Evolutionary conservation across 2,797 vertebrate genomes (phyloP), one percentile per base, ranked within the genome.

Genomic region (Semaprochilodus insignis): DNA sequence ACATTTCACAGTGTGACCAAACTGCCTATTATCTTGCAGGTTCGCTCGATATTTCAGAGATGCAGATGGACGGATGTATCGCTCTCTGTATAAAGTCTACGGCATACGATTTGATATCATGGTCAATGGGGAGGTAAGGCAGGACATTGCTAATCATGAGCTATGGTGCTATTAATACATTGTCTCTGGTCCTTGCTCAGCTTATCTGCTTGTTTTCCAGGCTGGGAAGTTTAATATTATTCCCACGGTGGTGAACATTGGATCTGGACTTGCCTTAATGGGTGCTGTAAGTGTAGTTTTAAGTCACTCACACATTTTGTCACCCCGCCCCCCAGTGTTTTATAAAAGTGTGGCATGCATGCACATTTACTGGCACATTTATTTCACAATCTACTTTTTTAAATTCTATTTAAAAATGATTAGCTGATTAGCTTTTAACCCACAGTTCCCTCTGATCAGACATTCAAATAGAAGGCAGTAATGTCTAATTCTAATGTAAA

Each of bases 71-170:
- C 90, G 93, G 0, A 96, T 93, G 15, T 96, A 93, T 90, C 94
- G 98, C 59, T 97, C 94, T 0, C 91, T 99, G 72, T 96, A 95
- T 83, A 99, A 99, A 94, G 98, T 97, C 0, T 98, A 95, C 0
- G 98, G 98, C 19, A 98, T 99, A 91, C 97, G 97, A 87, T 97
- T 99, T 21, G 97, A 99, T 21, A 97, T 99, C 86, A 96, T 98
- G 93, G 95, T 98, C 80, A 97, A 96, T 0, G 98, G 97, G 86
- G 93, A 97, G 97, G 98, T 99, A 92, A 81, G 90, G 59, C 40
- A 75, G 2, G 25, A 52, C 23, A 11, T 14, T 59, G 52, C 70
- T 48, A 10, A 36, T 19, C 31, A 14, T 59, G 25, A 51, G 1
- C 17, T 55, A 6, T 15, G n/a, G 16, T 34, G 15, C 48, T 14